phyloP scores from a whole-genome alignment of 1,140 invertebrate genomes.

The Pentalonia nigronervosa region DNA sequence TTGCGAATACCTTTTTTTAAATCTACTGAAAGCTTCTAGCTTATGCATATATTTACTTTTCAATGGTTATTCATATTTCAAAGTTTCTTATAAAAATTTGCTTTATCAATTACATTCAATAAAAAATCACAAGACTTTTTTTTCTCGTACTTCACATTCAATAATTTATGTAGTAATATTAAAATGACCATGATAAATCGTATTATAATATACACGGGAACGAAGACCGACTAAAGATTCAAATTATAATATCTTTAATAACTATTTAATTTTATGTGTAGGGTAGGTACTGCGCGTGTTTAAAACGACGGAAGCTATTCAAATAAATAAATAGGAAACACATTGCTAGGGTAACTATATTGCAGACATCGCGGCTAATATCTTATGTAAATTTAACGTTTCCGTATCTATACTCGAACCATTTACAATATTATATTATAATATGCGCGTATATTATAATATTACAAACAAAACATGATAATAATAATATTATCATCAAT shows the following conservation, averaged over 20 bases:
- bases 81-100: neutral
- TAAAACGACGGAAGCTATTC: neutral
- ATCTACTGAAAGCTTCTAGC: neutral
- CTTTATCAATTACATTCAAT: neutral
- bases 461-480: neutral
- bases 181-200: neutral
- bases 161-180: neutral
- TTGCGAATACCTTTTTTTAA: neutral
- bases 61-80: neutral
- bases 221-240: neutral
- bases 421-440: neutral
- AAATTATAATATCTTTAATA: constrained; percentile 6
- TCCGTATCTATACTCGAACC: neutral
- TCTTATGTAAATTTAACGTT: neutral
- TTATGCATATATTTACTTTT: neutral
- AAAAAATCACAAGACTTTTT: neutral
- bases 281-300: neutral
- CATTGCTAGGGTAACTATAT: neutral
- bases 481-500: neutral
- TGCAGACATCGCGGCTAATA: neutral
- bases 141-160: neutral
- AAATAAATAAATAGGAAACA: neutral
- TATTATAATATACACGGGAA: neutral
- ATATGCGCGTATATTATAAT: neutral
- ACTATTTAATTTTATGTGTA: neutral